Evolutionary conservation across 2,888 invertebrate genomes (phyloP), one percentile per base, ranked within the genome.

Genomic region (Tipula unca): DNA sequence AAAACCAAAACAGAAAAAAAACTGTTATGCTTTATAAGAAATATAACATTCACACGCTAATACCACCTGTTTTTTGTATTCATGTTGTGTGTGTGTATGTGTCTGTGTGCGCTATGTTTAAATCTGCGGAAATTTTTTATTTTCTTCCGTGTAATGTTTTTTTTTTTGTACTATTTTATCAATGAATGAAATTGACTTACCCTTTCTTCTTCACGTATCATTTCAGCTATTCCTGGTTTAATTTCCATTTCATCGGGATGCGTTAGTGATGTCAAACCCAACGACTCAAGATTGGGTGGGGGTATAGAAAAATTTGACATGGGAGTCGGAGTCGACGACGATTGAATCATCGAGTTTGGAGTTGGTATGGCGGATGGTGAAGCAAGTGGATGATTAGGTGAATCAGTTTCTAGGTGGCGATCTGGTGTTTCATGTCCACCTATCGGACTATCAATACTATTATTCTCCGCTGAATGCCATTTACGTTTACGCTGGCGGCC

Each of bases 171-270:
- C 8, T 8, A 69, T 54, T 54, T 54, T 54, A 69, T 69, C 25
- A 69, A 69, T 69, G 69, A 69, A 69, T 69, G 25, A 69, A 69
- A 69, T 2, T 10, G 25, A 96, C 97, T 96, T 91, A 97, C 97
- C 96, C 97, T 93, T 93, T 97, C 97, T 93, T 97, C 97, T 93
- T 97, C 97, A 91, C 97, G 95, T 90, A 97, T 97, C 97, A 97
- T 97, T 93, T 97, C 97, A 87, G 97, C 97, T 92, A 97, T 97
- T 92, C 97, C 97, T 85, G 97, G 97, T 89, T 97, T 96, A 92
- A 97, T 96, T 92, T 97, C 97, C 91, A 96, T 93, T 91, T 97
- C 97, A 89, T 97, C 97, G 85, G 92, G 91, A 91, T 92, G 93
- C 88, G 91, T 89, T 87, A 89, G 88, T 87, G 90, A 87, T 87